Evolutionary conservation across 2,888 invertebrate species (phyloP).

Genomic region (Tolmerus cingulatus): DNA sequence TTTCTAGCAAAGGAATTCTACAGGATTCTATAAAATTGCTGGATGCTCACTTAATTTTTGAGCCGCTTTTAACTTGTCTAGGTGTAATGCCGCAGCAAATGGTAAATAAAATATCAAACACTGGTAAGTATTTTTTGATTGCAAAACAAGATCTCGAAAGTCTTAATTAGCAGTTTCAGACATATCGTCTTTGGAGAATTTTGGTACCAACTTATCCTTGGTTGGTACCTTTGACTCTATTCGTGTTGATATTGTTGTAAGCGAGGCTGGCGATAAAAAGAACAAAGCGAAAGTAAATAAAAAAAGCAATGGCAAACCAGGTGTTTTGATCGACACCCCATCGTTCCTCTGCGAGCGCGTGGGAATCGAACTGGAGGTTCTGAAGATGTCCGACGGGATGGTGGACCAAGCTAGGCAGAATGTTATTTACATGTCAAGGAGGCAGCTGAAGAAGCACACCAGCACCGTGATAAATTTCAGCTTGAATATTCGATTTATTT

Average conservation of each 20-base stretch:
- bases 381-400: constrained; percentile 88
- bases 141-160: background rate
- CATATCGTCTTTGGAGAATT: constrained; percentile 81
- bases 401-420: constrained; percentile 86
- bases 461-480: constrained; percentile 92
- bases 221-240: constrained; percentile 87
- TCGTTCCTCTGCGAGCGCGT: constrained; percentile 94
- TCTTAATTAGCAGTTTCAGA: constrained; percentile 55
- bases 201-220: constrained; percentile 85
- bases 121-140: constrained; percentile 51
- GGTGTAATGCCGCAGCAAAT: constrained; percentile 93
- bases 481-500: constrained; percentile 86
- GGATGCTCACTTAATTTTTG: constrained; percentile 93
- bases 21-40: constrained; percentile 84
- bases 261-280: constrained; percentile 76
- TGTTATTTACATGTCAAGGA: constrained; percentile 84
- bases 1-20: constrained; percentile 70
- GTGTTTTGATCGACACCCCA: constrained; percentile 72
- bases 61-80: constrained; percentile 86
- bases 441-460: constrained; percentile 88
- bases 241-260: constrained; percentile 93
- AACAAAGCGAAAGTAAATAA: constrained; percentile 59
- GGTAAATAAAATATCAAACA: constrained; percentile 62
- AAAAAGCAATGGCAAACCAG: constrained; percentile 58
- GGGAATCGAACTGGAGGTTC: constrained; percentile 86